phyloP scores from a whole-genome alignment of 2,797 vertebrate species.

The Notoglanidium macrostoma region DNA sequence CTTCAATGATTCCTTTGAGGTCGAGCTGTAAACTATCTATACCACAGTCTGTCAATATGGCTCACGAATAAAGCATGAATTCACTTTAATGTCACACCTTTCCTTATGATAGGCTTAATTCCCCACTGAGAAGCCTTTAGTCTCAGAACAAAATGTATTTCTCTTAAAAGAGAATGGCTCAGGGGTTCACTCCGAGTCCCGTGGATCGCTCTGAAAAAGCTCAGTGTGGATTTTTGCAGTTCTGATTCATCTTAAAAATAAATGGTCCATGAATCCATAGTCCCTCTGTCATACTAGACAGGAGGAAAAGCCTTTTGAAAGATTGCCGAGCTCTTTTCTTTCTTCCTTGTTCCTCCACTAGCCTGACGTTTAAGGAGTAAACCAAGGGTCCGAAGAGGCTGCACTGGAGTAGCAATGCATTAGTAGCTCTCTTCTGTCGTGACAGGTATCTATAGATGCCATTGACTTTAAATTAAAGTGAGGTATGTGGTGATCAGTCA shows the following conservation, averaged over 20 bases:
- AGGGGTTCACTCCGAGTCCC: background rate
- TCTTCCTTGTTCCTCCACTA: conserved; percentile 39
- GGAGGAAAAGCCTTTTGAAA: conserved; percentile 62
- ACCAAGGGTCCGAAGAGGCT: conserved; percentile 29
- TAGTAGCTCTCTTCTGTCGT: conserved; percentile 58
- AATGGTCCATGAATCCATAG: conserved; percentile 55
- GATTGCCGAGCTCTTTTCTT: conserved; percentile 48
- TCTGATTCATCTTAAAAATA: conserved; percentile 60
- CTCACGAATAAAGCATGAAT: background rate
- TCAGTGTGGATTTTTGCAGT: conserved; percentile 42
- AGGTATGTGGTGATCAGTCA: conserved; percentile 70
- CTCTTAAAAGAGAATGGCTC: conserved; percentile 15
- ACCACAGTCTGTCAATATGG: background rate
- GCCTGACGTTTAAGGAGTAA: conserved; percentile 36
- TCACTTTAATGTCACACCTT: background rate
- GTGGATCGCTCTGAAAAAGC: conserved; percentile 1
- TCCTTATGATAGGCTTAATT: background rate
- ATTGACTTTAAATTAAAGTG: conserved; percentile 74
- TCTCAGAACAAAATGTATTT: conserved; percentile 5
- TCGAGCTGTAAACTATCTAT: background rate
- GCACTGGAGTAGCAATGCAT: conserved; percentile 59
- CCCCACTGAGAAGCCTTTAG: background rate
- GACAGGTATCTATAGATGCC: conserved; percentile 75
- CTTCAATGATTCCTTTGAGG: background rate
- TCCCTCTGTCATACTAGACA: conserved; percentile 58